Conservation (phyloP, 2,888 invertebrate species). For the Octodonta nipae region DNA sequence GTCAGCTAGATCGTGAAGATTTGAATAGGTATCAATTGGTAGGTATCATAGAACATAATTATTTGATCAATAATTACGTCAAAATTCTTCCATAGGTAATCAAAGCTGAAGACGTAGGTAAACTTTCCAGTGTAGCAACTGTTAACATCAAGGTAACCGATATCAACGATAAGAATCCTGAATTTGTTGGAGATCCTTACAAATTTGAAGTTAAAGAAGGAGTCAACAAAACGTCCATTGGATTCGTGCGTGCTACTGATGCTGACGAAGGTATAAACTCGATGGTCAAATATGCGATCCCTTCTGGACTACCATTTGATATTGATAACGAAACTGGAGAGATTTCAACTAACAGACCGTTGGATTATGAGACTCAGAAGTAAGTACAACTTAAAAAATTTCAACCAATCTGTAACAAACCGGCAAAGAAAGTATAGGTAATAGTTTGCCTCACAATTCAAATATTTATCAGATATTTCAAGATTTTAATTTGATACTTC, state of each 20-base stretch:
- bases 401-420: too few species aligned
- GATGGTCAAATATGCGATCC: conserved; percentile 64
- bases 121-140: conserved; percentile 65
- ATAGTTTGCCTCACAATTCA: too few species aligned
- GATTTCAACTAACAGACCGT: conserved; percentile 55
- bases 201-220: conserved; percentile 69
- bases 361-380: conserved; percentile 73
- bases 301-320: conserved; percentile 62
- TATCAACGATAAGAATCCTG: conserved; percentile 84
- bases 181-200: conserved; percentile 71
- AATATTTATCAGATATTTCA: too few species aligned
- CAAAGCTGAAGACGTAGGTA: conserved; percentile 75
- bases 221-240: conserved; percentile 15
- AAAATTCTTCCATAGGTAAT: conserved; percentile 46
- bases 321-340: conserved; percentile 70
- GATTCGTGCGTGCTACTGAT: conserved; percentile 73
- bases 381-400: too few species aligned
- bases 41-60: conserved; percentile 24
- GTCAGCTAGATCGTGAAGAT: conserved; percentile 75
- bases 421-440: too few species aligned
- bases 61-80: too few species aligned
- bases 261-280: conserved; percentile 78
- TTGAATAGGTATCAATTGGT: conserved; percentile 78
- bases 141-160: conserved; percentile 82
- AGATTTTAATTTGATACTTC: too few species aligned